A percentile compares a stretch with the other conserved stretches of the same genome.
These are phyloP conservation scores for Erpornis zantholeuca DNA, from an alignment of 2,113 vertebrate genomes.

Conservation along the genomic window DNA sequence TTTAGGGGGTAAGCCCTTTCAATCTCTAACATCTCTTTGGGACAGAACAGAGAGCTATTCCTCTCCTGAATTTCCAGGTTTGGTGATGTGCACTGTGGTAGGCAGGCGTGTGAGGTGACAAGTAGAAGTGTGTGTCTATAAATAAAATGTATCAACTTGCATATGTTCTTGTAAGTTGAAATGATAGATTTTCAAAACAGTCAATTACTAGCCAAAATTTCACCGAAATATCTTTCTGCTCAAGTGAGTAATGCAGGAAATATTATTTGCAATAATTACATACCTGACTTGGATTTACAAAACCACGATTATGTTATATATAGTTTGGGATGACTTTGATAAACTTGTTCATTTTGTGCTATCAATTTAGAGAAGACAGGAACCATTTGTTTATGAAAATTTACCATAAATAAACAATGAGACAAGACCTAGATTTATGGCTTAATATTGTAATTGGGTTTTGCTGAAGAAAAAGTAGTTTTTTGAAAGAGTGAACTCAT, in stretches of 20 bases:
- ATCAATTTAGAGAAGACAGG: slow-evolving; percentile 27
- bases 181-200: not conserved
- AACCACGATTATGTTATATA: not conserved
- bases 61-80: not conserved
- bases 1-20: not conserved
- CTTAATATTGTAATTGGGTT: not conserved
- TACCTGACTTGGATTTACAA: not conserved
- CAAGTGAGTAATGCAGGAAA: not conserved
- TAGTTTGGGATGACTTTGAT: slow-evolving; percentile 19
- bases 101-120: not conserved
- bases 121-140: not conserved
- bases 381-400: slow-evolving; percentile 26
- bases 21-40: not conserved
- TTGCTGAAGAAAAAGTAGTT: not conserved
- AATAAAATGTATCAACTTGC: not conserved
- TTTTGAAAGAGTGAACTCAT: not conserved
- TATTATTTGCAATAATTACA: not conserved
- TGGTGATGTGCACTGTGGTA: not conserved
- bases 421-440: slow-evolving; percentile 10
- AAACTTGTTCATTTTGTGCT: slow-evolving; percentile 20
- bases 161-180: not conserved
- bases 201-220: not conserved
- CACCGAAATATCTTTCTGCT: not conserved
- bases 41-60: not conserved
- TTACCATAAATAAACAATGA: not conserved